Evolutionary conservation across 2,888 invertebrate genomes (phyloP).

Genomic region (Drosophila hamatofila): DNA sequence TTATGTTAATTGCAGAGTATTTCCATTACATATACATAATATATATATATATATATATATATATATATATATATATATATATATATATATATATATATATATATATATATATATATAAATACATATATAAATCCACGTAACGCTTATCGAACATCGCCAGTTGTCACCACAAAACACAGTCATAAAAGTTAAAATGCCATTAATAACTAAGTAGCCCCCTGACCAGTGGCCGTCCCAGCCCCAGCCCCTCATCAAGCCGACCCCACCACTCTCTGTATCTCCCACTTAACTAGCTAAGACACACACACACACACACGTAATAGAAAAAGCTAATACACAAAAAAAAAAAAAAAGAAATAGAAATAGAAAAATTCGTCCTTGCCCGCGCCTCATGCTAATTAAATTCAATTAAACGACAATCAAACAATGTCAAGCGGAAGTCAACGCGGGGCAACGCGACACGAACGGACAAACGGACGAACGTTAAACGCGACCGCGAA

Average conservation of each 20-base stretch:
- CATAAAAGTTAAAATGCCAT: slow-evolving; percentile 75
- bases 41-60: background rate
- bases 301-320: slow-evolving; percentile 25
- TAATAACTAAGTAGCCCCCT: slow-evolving; percentile 62
- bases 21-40: background rate
- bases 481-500: slow-evolving; percentile 47
- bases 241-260: background rate
- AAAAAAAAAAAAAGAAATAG: slow-evolving; percentile 7
- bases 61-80: too few species aligned
- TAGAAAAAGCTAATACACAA: background rate
- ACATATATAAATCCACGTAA: slow-evolving; percentile 2
- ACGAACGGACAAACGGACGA: slow-evolving; percentile 49
- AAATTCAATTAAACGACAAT: slow-evolving; percentile 85
- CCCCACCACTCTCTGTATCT: background rate
- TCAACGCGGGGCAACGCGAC: slow-evolving; percentile 60
- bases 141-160: slow-evolving; percentile 37
- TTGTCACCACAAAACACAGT: slow-evolving; percentile 55
- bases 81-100: too few species aligned
- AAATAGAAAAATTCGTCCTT: slow-evolving; percentile 56
- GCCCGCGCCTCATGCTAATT: slow-evolving; percentile 82
- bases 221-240: slow-evolving; percentile 24
- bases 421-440: slow-evolving; percentile 84
- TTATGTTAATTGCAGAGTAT: slow-evolving; percentile 11
- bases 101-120: background rate
- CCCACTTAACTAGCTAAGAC: slow-evolving; percentile 17